A percentile compares a stretch with the other conserved stretches of the same genome.
Evolutionary conservation across 2,113 vertebrate species (phyloP).

Genomic region (Paramisgurnus dabryanus): DNA sequence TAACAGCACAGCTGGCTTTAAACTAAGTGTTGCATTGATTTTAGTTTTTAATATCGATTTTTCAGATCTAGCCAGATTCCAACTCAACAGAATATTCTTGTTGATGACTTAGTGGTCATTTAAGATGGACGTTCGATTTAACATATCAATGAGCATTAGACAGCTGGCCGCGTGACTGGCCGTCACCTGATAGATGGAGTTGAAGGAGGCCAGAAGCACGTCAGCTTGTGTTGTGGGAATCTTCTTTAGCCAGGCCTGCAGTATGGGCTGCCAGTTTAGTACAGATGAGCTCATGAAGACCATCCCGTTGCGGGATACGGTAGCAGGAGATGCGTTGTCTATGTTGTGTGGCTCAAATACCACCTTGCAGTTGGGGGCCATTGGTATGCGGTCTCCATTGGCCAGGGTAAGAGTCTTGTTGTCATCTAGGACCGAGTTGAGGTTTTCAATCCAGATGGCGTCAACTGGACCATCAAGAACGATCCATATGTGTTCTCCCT

Average conservation of each 20-base stretch:
- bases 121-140: not conserved
- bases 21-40: not conserved
- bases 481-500: constrained; percentile 78
- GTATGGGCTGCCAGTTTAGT: constrained; percentile 73
- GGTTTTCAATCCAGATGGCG: constrained; percentile 80
- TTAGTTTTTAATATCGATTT: not conserved
- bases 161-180: not conserved
- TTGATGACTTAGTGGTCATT: not conserved
- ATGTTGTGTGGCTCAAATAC: constrained; percentile 81
- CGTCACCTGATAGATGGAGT: constrained; percentile 78
- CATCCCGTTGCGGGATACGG: constrained; percentile 79
- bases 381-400: constrained; percentile 78
- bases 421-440: constrained; percentile 79
- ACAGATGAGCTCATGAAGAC: constrained; percentile 81
- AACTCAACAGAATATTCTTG: not conserved
- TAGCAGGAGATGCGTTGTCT: constrained; percentile 80
- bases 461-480: constrained; percentile 78
- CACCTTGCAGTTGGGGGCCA: constrained; percentile 79
- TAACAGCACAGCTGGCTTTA: not conserved
- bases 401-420: constrained; percentile 80
- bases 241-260: constrained; percentile 75
- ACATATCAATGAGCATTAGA: not conserved
- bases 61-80: not conserved
- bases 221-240: constrained; percentile 70
- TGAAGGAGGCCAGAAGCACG: constrained; percentile 73